Base-by-base conservation (phyloP, 2,797 vertebrate species). In the Sebastes miniatus region DNA sequence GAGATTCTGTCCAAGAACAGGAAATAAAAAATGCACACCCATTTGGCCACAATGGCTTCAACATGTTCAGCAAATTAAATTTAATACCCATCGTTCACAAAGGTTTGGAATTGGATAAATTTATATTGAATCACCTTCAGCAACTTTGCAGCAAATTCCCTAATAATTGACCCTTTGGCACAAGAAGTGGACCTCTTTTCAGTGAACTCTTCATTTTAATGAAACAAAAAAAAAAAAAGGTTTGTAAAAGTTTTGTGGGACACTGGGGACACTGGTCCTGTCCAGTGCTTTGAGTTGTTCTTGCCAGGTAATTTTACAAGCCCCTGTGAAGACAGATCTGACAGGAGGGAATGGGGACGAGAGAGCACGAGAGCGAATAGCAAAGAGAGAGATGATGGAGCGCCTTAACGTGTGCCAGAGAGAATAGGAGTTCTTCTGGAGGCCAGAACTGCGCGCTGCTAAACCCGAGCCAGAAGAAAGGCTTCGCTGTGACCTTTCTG, bases 251-350 rank as follows among this genome's bases (percentile, higher is more conserved):
- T 91, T 90, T 47, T 92, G 89, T 82, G 77, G 84, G 86, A 90
- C 90, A 4, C 90, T 22, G 65, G 92, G 85, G 92, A 90, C 86
- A 24, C 24, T 1, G 72, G 76, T 73, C 79, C 81, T 6, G 80
- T 90, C 88, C 88, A 89, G 83, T 63, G 80, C 88, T 90, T 89
- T 90, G 74, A 88, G 86, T 52, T 79, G 76, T 69, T 83, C 86
- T 84, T 93, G 92, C 92, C 92, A 93, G 92, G 89, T 92, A 68
- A 88, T 93, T 92, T 93, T 90, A 93, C 77, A 89, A 88, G 90
- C 31, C 88, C 77, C 83, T 24, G 88, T 76, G 89, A 87, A 87
- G 90, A 93, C 85, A 90, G 91, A 91, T 90, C 84, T 86, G 90
- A 91, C 89, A 89, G 79, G 68, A 83, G 71, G 79, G 81, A 73